Conservation (phyloP, 2,888 invertebrate species). For the Hypsopygia costalis region DNA sequence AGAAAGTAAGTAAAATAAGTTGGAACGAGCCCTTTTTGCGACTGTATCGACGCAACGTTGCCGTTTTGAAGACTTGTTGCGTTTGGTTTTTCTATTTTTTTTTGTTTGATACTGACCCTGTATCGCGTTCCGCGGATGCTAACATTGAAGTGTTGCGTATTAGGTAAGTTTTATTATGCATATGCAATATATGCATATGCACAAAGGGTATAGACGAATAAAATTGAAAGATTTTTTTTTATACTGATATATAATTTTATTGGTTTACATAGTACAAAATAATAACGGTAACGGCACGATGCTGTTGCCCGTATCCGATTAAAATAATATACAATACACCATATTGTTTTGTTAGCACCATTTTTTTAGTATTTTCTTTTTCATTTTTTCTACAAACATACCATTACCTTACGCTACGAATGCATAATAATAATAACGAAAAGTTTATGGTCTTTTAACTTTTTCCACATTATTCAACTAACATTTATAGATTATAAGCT, state of each 20-base stretch:
- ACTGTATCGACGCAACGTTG: too few relatives aligned
- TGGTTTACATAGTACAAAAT: slow-evolving; percentile 71
- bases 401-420: slow-evolving; percentile 71
- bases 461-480: slow-evolving; percentile 46
- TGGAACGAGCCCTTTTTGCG: too few relatives aligned
- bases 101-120: too few relatives aligned
- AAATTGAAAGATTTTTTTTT: too few relatives aligned
- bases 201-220: too few relatives aligned
- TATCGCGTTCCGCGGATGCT: too few relatives aligned
- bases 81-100: too few relatives aligned
- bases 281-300: slow-evolving; percentile 64
- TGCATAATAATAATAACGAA: slow-evolving; percentile 53
- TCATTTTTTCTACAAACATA: slow-evolving; percentile 63
- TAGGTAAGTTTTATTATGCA: too few relatives aligned
- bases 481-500: slow-evolving; percentile 43
- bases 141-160: too few relatives aligned
- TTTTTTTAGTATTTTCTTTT: slow-evolving; percentile 49
- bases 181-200: too few relatives aligned
- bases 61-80: too few relatives aligned
- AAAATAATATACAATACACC: slow-evolving; percentile 64
- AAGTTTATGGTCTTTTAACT: slow-evolving; percentile 62
- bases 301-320: slow-evolving; percentile 61
- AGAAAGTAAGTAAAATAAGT: too few relatives aligned
- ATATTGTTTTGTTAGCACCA: slow-evolving; percentile 76
- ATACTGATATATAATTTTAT: slow-evolving; percentile 58